Percentiles rank a stretch among this genome's conserved stretches.
These are phyloP conservation scores for Neomonachus schauinslandi DNA, from an alignment of 2,113 vertebrate species.

Conservation along the genomic window DNA sequence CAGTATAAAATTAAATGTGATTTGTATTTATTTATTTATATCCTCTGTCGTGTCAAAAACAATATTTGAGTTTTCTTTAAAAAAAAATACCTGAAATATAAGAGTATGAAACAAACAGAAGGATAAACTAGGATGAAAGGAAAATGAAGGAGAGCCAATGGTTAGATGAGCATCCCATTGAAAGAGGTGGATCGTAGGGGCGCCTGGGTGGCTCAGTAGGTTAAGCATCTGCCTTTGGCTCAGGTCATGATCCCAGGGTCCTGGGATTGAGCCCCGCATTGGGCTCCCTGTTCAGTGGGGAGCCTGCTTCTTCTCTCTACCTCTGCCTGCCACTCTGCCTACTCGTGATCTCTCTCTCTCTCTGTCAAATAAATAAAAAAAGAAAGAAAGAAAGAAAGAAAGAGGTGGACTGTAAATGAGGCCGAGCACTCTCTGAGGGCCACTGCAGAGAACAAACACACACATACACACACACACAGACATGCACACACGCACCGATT, in stretches of 20 bases:
- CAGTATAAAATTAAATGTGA: background rate
- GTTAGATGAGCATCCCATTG: background rate
- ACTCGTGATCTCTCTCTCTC: background rate
- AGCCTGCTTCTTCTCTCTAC: background rate
- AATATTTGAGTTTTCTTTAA: background rate
- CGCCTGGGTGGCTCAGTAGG: background rate
- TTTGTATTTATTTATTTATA: background rate
- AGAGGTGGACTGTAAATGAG: background rate
- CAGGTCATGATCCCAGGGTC: background rate
- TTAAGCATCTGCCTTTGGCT: background rate
- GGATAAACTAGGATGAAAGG: background rate
- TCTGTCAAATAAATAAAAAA: too few relatives aligned
- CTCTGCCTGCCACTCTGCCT: background rate
- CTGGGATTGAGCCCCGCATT: background rate
- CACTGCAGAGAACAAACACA: background rate
- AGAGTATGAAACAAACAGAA: background rate
- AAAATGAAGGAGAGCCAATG: slow-evolving; percentile 15
- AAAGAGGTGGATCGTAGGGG: background rate
- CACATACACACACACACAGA: background rate
- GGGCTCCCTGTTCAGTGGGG: background rate
- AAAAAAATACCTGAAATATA: background rate
- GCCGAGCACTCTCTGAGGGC: background rate
- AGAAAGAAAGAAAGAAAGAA: background rate
- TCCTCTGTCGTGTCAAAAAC: background rate
- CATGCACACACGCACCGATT: background rate